Conservation (phyloP, 2,888 invertebrate species). For the Eilema sororculum region DNA sequence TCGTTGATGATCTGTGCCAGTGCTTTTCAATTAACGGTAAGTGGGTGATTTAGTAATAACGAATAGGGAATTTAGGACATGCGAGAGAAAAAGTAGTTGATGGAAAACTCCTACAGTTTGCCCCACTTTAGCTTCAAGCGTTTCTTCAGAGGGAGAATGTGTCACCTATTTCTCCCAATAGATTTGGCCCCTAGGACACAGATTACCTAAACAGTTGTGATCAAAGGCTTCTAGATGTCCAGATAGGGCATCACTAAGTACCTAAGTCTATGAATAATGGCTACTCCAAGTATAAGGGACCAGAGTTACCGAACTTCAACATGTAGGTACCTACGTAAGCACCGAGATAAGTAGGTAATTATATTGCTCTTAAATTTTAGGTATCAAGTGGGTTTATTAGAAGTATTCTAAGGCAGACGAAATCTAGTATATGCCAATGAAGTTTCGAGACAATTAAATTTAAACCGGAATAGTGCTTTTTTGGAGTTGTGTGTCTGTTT, state of each 20-base stretch:
- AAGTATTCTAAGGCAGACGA: too few species aligned
- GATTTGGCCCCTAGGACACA: not conserved
- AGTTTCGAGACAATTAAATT: too few species aligned
- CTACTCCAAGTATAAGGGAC: not conserved
- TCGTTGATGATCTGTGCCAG: conserved; percentile 77
- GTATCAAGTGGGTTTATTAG: too few species aligned
- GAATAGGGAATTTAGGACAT: not conserved
- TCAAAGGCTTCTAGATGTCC: too few species aligned
- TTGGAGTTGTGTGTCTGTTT: too few species aligned
- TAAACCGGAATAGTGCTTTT: too few species aligned
- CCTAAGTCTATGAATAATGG: not conserved
- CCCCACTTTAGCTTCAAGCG: not conserved
- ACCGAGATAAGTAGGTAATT: too few species aligned
- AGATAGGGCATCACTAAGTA: not conserved
- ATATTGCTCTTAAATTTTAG: too few species aligned
- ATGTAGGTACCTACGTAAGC: too few species aligned
- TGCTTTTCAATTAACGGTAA: conserved; percentile 73
- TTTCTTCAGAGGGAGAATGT: not conserved
- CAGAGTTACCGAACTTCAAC: too few species aligned
- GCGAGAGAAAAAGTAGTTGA: not conserved
- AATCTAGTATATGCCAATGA: too few species aligned
- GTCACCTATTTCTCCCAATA: not conserved
- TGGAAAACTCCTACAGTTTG: not conserved
- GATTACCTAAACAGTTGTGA: too few species aligned
- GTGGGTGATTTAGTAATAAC: not conserved